A percentile compares a stretch with the other conserved stretches of the same genome.
Conservation (phyloP, 2,797 vertebrate species). For the Miichthys miiuy region DNA sequence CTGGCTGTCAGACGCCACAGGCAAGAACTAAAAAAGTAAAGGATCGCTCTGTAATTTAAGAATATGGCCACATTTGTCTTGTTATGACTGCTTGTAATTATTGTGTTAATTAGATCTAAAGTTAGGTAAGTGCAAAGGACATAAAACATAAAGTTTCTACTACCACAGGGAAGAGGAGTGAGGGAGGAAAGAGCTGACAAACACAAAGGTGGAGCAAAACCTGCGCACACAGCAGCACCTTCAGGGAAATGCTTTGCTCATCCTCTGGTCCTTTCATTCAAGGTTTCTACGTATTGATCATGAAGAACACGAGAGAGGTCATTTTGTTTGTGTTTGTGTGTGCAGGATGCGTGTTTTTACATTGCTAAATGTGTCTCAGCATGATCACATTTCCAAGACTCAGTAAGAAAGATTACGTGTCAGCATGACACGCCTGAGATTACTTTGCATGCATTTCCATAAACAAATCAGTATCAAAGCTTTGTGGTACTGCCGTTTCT, state of each 20-base stretch:
- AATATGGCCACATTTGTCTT: not conserved
- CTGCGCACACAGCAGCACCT: not conserved
- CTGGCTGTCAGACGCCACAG: slow-evolving; percentile 20
- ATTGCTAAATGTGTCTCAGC: not conserved
- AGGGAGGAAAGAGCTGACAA: not conserved
- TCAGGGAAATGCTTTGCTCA: not conserved
- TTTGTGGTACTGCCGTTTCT: not conserved
- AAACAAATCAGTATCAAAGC: not conserved
- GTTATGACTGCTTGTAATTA: not conserved
- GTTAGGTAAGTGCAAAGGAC: not conserved
- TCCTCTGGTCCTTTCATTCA: not conserved
- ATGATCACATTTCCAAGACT: not conserved
- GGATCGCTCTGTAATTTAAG: not conserved
- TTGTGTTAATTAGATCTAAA: not conserved
- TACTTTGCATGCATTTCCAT: slow-evolving; percentile 17
- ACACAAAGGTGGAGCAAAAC: not conserved
- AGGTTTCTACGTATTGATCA: not conserved
- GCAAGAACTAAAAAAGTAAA: not conserved
- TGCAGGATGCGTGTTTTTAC: not conserved
- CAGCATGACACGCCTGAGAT: not conserved
- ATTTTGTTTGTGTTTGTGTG: too few relatives aligned
- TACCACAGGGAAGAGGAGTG: not conserved
- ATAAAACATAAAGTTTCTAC: not conserved
- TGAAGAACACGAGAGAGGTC: not conserved
- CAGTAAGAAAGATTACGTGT: not conserved